Evolutionary conservation across 2,888 invertebrate genomes (phyloP).

Genomic region (Drosophila maculinotata): DNA sequence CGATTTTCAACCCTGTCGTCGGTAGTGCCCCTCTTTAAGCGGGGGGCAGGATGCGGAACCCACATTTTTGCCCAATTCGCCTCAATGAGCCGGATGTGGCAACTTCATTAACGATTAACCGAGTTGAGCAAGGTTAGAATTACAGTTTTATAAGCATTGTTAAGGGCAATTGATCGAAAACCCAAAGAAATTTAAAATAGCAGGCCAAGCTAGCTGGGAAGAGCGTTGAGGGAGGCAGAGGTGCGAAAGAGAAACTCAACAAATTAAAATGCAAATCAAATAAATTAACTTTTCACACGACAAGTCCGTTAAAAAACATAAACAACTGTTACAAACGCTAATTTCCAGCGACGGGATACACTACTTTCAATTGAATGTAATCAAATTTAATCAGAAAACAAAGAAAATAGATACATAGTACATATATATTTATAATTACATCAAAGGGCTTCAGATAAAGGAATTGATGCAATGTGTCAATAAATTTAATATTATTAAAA

Average conservation of each 20-base stretch:
- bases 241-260: not conserved
- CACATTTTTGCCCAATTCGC: slow-evolving; percentile 30
- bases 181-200: not conserved
- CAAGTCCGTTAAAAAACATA: slow-evolving; percentile 13
- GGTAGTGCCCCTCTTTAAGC: slow-evolving; percentile 1
- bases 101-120: slow-evolving; percentile 57
- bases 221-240: not conserved
- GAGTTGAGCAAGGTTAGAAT: slow-evolving; percentile 17
- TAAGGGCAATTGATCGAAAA: not conserved
- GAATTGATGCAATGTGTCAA: no score
- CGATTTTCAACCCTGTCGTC: slow-evolving; percentile 40
- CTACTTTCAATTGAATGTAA: not conserved
- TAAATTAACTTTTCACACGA: slow-evolving; percentile 61
- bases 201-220: not conserved
- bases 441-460: no score
- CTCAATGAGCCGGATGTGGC: slow-evolving; percentile 61
- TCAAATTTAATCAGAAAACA: no score
- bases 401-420: not conserved
- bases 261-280: slow-evolving; percentile 69
- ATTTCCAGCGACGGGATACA: not conserved
- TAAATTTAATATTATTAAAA: not conserved
- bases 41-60: slow-evolving; percentile 14
- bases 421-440: not conserved
- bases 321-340: not conserved
- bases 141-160: slow-evolving; percentile 31